Evolutionary conservation across 2,113 vertebrate genomes (phyloP).

Genomic region (Oreochromis aureus): DNA sequence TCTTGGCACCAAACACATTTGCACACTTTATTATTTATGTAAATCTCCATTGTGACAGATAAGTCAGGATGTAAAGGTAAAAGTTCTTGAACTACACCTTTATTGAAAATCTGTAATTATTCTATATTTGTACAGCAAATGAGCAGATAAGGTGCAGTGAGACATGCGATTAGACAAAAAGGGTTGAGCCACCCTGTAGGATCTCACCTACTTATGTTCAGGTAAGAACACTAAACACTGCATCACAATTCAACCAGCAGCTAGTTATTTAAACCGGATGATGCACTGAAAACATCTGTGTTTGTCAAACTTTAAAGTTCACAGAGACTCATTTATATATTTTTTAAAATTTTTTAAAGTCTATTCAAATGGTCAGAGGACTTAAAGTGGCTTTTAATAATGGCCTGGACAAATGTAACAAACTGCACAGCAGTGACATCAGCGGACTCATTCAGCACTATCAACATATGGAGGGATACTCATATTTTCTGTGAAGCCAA

Average conservation of each 20-base stretch:
- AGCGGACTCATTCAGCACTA: neutral
- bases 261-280: neutral
- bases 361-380: neutral
- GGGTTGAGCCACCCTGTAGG: neutral
- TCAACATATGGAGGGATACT: neutral
- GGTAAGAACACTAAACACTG: neutral
- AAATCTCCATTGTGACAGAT: neutral
- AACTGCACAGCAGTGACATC: neutral
- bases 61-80: neutral
- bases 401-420: neutral
- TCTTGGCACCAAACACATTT: neutral
- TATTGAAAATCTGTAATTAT: neutral
- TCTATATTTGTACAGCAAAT: neutral
- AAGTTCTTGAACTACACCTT: neutral
- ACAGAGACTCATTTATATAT: neutral
- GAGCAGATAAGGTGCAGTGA: neutral
- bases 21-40: neutral
- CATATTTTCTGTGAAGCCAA: neutral
- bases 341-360: neutral
- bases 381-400: neutral
- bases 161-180: neutral
- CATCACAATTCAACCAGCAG: neutral
- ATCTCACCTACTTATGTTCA: neutral
- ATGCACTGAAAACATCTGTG: neutral
- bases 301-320: neutral